Evolutionary conservation across 1,140 invertebrate species (phyloP).

Genomic region (Drosophila sechellia): DNA sequence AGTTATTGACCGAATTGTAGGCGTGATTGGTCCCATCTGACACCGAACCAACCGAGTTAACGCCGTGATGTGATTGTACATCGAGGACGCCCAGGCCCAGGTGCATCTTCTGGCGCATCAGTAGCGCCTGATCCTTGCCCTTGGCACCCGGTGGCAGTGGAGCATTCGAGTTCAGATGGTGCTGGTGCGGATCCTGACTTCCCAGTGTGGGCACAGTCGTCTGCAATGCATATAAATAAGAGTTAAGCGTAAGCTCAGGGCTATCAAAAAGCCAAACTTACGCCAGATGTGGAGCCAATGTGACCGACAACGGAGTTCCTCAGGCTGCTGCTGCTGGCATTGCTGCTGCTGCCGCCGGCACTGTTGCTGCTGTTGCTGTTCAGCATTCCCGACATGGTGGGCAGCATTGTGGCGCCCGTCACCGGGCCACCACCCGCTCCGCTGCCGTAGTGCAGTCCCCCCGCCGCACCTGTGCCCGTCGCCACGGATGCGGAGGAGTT

Average conservation of each 20-base stretch:
- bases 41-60: constrained; percentile 22
- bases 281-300: constrained; percentile 75
- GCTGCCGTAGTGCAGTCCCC: constrained; percentile 37
- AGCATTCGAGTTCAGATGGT: constrained; percentile 85
- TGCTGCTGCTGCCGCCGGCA: constrained; percentile 29
- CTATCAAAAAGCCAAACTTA: constrained; percentile 25
- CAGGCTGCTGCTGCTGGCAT: constrained; percentile 27
- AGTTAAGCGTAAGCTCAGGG: too few relatives aligned
- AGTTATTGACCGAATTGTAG: constrained; percentile 70
- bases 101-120: constrained; percentile 81
- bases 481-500: constrained; percentile 41
- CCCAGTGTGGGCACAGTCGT: constrained; percentile 71
- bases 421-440: constrained; percentile 62
- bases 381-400: constrained; percentile 64
- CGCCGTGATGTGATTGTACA: constrained; percentile 39
- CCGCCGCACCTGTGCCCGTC: constrained; percentile 37
- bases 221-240: constrained; percentile 9
- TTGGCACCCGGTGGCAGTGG: constrained; percentile 85
- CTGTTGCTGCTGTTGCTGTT: constrained; percentile 31
- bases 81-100: constrained; percentile 52
- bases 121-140: constrained; percentile 82
- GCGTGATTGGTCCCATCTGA: constrained; percentile 62
- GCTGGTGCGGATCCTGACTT: constrained; percentile 69
- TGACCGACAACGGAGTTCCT: constrained; percentile 75
- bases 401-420: constrained; percentile 82